These are phyloP conservation scores for Neoarius graeffei DNA, from an alignment of 2,113 vertebrate species.

Conservation along the genomic window DNA sequence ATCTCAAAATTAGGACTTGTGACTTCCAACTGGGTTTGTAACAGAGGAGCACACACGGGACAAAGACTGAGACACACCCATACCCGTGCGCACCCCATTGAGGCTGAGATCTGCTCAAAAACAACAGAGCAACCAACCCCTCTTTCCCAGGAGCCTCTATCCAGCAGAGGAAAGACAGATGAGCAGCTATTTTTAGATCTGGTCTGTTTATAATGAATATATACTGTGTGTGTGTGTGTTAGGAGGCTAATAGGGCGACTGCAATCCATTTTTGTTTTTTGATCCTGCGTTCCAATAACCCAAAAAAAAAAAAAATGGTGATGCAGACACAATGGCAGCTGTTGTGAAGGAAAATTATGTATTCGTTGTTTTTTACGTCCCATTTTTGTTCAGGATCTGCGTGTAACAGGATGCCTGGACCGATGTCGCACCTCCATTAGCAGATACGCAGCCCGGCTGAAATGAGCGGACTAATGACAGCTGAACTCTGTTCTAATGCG, in stretches of 20 bases:
- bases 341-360: background rate
- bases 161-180: background rate
- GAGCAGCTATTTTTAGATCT: background rate
- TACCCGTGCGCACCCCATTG: background rate
- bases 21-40: no score
- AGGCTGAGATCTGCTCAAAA: slow-evolving; percentile 15
- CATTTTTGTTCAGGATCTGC: background rate
- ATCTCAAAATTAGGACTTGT: no score
- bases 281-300: background rate
- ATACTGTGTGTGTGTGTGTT: no score
- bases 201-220: slow-evolving; percentile 6
- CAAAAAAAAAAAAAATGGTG: background rate
- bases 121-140: background rate
- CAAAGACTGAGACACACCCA: background rate
- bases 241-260: background rate
- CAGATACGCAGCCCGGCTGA: slow-evolving; percentile 3
- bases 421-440: background rate
- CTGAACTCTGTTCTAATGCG: slow-evolving; percentile 8
- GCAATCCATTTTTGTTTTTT: background rate
- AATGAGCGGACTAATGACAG: background rate
- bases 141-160: background rate
- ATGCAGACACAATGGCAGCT: background rate
- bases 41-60: no score
- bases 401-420: background rate
- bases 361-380: background rate